Conservation (phyloP, 2,888 invertebrate genomes). For the Netelia fuscicornis region DNA sequence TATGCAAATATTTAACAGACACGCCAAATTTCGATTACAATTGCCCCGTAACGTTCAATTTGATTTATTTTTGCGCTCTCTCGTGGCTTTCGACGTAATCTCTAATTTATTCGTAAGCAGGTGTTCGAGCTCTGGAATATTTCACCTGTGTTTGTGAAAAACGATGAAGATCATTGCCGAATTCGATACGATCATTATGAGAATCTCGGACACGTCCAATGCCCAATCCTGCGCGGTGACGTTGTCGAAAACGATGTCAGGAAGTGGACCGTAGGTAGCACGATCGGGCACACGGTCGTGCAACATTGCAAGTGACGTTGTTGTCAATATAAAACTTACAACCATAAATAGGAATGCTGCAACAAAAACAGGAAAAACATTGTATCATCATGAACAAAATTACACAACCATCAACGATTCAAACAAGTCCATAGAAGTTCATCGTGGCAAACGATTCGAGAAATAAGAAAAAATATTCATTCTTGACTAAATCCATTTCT, state of each 20-base stretch:
- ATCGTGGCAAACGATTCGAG: not conserved
- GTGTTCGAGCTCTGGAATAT: not conserved
- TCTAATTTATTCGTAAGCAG: not conserved
- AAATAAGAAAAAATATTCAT: not conserved
- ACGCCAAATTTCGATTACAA: constrained; percentile 35
- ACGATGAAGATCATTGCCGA: constrained; percentile 91
- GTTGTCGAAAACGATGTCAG: constrained; percentile 93
- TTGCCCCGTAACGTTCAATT: not conserved
- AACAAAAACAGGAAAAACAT: constrained; percentile 74
- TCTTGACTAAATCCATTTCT: not conserved
- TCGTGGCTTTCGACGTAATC: not conserved
- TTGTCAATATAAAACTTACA: constrained; percentile 88
- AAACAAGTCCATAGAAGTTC: too few relatives aligned
- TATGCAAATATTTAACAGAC: constrained; percentile 28
- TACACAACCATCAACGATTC: too few relatives aligned
- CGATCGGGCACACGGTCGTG: constrained; percentile 95
- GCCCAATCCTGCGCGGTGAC: constrained; percentile 92
- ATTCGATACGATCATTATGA: constrained; percentile 93
- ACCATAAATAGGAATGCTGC: constrained; percentile 88
- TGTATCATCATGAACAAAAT: not conserved
- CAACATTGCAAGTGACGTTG: constrained; percentile 92
- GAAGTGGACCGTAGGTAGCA: constrained; percentile 90
- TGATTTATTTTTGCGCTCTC: not conserved
- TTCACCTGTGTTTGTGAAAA: constrained; percentile 93
- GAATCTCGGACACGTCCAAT: constrained; percentile 93